Evolutionary conservation across 37 sponge, comb jelly and placozoan genomes (phyloP).

Genomic region (Corticium candelabrum): DNA sequence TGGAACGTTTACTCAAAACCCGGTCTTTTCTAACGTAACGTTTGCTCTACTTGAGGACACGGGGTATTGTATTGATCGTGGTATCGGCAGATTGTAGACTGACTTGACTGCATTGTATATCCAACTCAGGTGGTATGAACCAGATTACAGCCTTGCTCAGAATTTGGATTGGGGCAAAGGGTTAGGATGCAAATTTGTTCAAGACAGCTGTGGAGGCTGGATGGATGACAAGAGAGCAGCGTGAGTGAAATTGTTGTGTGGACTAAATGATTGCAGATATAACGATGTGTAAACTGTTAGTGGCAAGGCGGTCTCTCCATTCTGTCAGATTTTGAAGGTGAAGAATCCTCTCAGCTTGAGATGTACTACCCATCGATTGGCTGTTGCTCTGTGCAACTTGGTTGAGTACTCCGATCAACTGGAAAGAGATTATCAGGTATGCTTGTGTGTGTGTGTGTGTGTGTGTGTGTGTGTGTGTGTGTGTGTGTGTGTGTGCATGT

Average conservation of each 20-base stretch:
- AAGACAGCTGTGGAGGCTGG: slow-evolving; percentile 47
- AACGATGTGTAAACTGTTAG: too few species aligned
- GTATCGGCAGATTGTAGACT: not conserved
- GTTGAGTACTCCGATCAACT: not conserved
- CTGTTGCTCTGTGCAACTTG: not conserved
- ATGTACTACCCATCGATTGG: not conserved
- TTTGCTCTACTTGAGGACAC: slow-evolving; percentile 58
- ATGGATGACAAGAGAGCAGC: not conserved
- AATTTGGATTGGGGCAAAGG: slow-evolving; percentile 31
- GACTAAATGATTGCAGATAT: too few species aligned
- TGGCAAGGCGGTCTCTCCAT: too few species aligned
- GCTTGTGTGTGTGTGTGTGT: not conserved
- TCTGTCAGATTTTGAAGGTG: not conserved
- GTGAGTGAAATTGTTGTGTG: too few species aligned
- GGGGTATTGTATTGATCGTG: slow-evolving; percentile 24
- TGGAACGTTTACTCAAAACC: not conserved
- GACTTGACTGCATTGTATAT: not conserved
- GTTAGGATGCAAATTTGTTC: slow-evolving; percentile 51
- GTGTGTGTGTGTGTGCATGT: slow-evolving; percentile 22
- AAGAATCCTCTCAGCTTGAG: not conserved
- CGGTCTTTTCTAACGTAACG: slow-evolving; percentile 32
- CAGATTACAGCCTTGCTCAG: slow-evolving; percentile 34
- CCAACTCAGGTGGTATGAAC: slow-evolving; percentile 45
- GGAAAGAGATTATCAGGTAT: not conserved
- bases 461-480: not conserved